Percentiles rank a stretch among this genome's conserved stretches.
Evolutionary conservation across 2,113 vertebrate species (phyloP).

Genomic region (Oophaga pumilio): DNA sequence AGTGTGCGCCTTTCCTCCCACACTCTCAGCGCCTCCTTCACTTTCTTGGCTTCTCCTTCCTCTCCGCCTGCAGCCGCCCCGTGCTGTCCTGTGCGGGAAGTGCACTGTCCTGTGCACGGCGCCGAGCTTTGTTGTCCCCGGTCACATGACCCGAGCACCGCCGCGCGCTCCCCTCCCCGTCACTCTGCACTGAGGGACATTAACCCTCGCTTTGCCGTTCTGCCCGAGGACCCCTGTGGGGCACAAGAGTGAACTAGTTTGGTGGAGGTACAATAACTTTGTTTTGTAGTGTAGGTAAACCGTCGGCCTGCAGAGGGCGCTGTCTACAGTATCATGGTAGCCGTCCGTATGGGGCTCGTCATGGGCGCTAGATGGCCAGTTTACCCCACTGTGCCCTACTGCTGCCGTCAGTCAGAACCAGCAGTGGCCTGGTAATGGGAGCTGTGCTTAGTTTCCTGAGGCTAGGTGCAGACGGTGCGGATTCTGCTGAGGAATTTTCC

Average conservation of each 20-base stretch:
- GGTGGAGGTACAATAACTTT: background rate
- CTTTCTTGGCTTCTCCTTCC: background rate
- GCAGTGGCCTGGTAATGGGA: too few species aligned
- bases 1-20: slow-evolving; percentile 13
- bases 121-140: background rate
- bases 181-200: background rate
- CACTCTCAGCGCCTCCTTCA: background rate
- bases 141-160: slow-evolving; percentile 28
- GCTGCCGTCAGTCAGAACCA: too few species aligned
- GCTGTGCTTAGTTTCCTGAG: too few species aligned
- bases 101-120: slow-evolving; percentile 49
- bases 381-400: background rate
- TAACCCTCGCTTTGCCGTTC: slow-evolving; percentile 5
- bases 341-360: background rate
- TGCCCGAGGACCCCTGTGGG: background rate
- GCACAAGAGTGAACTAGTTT: background rate
- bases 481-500: too few species aligned
- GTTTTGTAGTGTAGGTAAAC: background rate
- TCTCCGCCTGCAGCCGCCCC: slow-evolving; percentile 57
- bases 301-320: background rate
- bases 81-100: background rate
- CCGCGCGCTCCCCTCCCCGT: background rate
- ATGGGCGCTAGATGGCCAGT: background rate
- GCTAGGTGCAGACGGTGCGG: too few species aligned
- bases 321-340: background rate